Evolutionary conservation across 2,113 vertebrate genomes (phyloP), one percentile per base, ranked within the genome.

Genomic region (Phodopus roborovskii): DNA sequence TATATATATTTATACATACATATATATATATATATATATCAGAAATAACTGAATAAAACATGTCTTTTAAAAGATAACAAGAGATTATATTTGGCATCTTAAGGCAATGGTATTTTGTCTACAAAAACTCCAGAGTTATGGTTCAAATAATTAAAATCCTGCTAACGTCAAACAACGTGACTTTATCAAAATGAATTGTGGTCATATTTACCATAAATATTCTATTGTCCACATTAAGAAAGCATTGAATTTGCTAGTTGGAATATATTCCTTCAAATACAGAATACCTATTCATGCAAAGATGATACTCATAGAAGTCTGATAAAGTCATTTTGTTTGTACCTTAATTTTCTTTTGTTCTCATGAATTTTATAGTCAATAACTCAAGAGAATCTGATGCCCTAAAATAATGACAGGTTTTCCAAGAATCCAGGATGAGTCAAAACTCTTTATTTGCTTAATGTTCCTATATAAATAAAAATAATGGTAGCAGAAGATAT

Each of bases 401-500:
- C 2, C 64, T 73, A 71, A 86, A 86, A 53, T 82, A 92, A 78
- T 81, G 7, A 0, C 9, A 89, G 13, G 2, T 92, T 85, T 90
- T 90, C 71, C 6, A 73, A 91, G 30, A 66, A 20, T 28, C 30
- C 12, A 78, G 5, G 15, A 87, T 36, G 30, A 91, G 4, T 8
- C 77, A 2, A 89, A 96, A 83, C 15, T 62, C 30, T 81, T 1
- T 36, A 92, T 91, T 94, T 94, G 11, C n/a, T 94, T 94, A 75
- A 42, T 60, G 42, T 70, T 88, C 83, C 39, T 87, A 19, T 58
- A 88, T 93, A 56, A 74, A 45, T 48, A 66, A 90, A 79, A 84
- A 73, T 73, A 73, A 84, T 1, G 56, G 24, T 84, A 93, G 36
- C 81, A 19, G 70, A 79, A 88, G 73, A 70, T 7, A 94, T 22